A percentile compares a stretch with the other conserved stretches of the same genome.
Evolutionary conservation across 2,113 vertebrate genomes (phyloP).

Genomic region (Tauraco erythrolophus): DNA sequence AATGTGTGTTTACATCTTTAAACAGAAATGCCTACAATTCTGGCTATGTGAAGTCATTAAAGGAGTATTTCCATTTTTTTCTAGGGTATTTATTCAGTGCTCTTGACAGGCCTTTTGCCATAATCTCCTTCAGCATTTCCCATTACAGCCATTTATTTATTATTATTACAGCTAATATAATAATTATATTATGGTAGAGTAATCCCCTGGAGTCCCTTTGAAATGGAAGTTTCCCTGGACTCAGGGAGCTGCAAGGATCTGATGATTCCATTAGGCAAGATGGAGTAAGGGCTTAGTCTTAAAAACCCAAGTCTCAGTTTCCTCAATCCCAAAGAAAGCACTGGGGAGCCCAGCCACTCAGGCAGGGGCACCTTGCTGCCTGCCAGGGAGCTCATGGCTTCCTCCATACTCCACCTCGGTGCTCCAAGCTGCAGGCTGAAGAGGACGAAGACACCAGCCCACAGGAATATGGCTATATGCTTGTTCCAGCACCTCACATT

Average conservation of each 20-base stretch:
- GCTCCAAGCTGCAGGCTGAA: neutral
- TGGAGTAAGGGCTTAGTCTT: neutral
- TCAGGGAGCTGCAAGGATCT: neutral
- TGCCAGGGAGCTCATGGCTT: fast-evolving
- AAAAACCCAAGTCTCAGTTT: neutral
- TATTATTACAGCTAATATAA: too few species aligned
- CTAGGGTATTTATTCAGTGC: neutral
- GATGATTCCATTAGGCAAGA: neutral
- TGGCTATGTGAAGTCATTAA: neutral
- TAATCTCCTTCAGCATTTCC: neutral
- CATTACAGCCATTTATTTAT: neutral
- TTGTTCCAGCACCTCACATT: neutral
- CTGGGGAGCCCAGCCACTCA: fast-evolving
- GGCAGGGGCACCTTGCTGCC: neutral
- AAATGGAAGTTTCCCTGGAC: neutral
- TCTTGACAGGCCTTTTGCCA: neutral
- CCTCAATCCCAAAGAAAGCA: neutral
- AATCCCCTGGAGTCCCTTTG: neutral
- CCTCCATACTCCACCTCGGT: neutral
- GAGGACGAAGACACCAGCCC: neutral
- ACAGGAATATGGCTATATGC: fast-evolving
- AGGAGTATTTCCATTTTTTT: neutral
- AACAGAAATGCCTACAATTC: neutral
- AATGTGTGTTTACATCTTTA: neutral
- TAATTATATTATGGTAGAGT: neutral